Evolutionary conservation across 2,888 invertebrate genomes (phyloP), one percentile per base, ranked within the genome.

Genomic region (Phaonia tiefii): DNA sequence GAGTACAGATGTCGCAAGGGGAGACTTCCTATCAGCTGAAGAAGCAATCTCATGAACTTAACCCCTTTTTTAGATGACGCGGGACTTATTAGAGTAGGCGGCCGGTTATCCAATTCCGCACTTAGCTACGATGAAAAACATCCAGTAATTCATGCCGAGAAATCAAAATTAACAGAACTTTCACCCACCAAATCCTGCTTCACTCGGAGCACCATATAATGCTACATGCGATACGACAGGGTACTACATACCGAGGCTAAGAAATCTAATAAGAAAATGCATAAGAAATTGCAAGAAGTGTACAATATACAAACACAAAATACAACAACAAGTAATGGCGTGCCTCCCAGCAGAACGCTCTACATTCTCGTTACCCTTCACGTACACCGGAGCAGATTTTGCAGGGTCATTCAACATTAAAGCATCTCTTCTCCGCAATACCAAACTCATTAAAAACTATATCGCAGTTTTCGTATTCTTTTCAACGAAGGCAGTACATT

Each of bases 351-450:
- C 66, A 15, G 76, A 75, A 31, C 65, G 69, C 11, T 51, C 31
- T 10, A 58, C 22, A 3, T 72, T 67, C 17, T 42, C 69, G 17
- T 17, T 60, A 39, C 75, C 75, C 2, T 76, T 72, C 39, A 17
- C 75, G 1, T n/a, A 31, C 22, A 58, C 51, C 17, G 66, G 63
- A 31, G 8, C 73, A 0, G 73, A 80, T 13, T 77, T 80, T 49
- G 76, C 66, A 1, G 77, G 80, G 8, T 70, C 74, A 2, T 80
- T 80, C 25, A 22, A 69, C 5, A 58, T 80, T 1, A 80, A 80
- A 54, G 49, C 74, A 0, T 58, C 26, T 17, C 13, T 22, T 11
- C 22, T 39, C 10, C 66, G 67, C 37, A 37, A 37, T 15, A 49
- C 60, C 22, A 46, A 46, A 25, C 44, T 49, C 7, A 37, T 37